Base-by-base conservation (phyloP, 2,888 invertebrate species). In the Tryphoninae sp. region DNA sequence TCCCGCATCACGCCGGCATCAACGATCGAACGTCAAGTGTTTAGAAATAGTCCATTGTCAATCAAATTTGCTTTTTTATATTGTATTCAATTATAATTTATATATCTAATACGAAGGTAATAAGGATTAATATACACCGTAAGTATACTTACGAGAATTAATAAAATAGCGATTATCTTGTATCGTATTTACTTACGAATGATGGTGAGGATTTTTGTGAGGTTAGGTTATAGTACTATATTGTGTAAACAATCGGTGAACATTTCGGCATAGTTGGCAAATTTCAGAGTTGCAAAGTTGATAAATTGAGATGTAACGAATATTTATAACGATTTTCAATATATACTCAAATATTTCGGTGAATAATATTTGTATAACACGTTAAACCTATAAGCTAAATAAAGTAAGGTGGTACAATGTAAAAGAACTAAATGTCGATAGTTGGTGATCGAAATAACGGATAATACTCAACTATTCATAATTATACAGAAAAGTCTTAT, bases 41-140 rank as follows among this genome's bases (percentile, higher is more conserved):
- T 33, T 33, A 4, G 33, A 33, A 33, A 33, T 6, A 33, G 33
- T 53, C 16, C 16, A 4, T 53, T n/a, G 7, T 16, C 7, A 53
- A 53, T 6, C 0, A 58, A 58, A 7, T 11, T 23, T 58, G 13
- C 9, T 22, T 58, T 51, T n/a, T 13, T 2, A n/a, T 3, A 51
- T 9, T 58, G 2, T 16, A 22, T 13, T 23, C 9, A 22, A 58
- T 22, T 23, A 11, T 23, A 11, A 0, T 49, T 62, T 62, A n/a
- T 33, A 62, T 26, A 1, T 68, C 53, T 53, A 45, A 77, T 77
- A 61, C 51, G 13, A 62, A 33, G 9, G n/a, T 2, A 62, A 62
- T 19, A 53, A 69, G n/a, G 62, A 69, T 40, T 19, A 42, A 62
- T n/a, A 2, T 40, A 33, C 2, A 68, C n/a, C 13, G 68, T 68